These are phyloP conservation scores for Syritta pipiens DNA, from an alignment of 2,888 invertebrate genomes.

Conservation along the genomic window DNA sequence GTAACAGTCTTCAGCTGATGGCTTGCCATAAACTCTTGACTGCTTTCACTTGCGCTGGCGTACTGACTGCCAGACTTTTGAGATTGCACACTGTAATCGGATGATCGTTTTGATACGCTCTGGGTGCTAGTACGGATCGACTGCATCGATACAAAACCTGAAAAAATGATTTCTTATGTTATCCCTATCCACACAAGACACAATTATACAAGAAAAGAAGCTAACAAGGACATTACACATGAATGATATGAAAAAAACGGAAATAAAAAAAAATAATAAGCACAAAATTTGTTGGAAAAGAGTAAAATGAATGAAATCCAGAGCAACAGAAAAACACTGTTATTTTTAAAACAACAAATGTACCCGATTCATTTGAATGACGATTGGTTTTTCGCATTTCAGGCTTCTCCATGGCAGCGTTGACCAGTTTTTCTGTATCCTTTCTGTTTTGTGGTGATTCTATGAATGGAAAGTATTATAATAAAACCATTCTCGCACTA, in stretches of 20 bases:
- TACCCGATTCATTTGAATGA: slow-evolving; percentile 79
- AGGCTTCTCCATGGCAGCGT: slow-evolving; percentile 73
- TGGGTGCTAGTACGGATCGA: slow-evolving; percentile 83
- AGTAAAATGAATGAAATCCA: slow-evolving; percentile 22
- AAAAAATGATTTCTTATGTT: slow-evolving; percentile 3
- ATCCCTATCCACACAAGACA: background rate
- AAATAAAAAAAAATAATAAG: slow-evolving; percentile 19
- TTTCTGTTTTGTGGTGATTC: slow-evolving; percentile 64
- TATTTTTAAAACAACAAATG: slow-evolving; percentile 62
- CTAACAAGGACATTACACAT: background rate
- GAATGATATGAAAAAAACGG: slow-evolving; percentile 37
- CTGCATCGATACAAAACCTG: slow-evolving; percentile 84
- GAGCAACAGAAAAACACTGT: slow-evolving; percentile 57
- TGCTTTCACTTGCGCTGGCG: slow-evolving; percentile 59
- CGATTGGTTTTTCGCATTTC: slow-evolving; percentile 77
- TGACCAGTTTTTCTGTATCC: slow-evolving; percentile 61
- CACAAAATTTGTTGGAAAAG: slow-evolving; percentile 19
- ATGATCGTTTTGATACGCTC: slow-evolving; percentile 82
- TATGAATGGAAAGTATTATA: slow-evolving; percentile 57
- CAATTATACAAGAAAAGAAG: background rate
- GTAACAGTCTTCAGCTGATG: slow-evolving; percentile 63
- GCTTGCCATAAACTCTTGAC: slow-evolving; percentile 47
- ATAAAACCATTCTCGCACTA: slow-evolving; percentile 21
- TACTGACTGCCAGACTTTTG: slow-evolving; percentile 60
- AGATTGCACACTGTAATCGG: slow-evolving; percentile 81